phyloP scores from a whole-genome alignment of 2,888 invertebrate species.

The Cylindroiulus punctatus region DNA sequence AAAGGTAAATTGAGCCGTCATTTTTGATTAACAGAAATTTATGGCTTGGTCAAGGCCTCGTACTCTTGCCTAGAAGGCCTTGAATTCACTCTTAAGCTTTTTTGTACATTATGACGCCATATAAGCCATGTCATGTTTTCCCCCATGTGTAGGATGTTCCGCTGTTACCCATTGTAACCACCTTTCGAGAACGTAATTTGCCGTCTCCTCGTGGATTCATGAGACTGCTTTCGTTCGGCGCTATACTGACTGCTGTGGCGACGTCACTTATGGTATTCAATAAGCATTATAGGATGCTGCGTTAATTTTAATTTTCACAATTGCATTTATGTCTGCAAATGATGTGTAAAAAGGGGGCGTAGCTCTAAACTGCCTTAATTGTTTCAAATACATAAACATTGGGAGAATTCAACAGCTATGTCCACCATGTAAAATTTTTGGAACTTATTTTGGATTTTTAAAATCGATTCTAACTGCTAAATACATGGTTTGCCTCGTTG shows the following conservation, averaged over 20 bases:
- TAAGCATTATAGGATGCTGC: neutral
- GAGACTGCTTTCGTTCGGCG: neutral
- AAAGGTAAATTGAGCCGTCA: constrained; percentile 56
- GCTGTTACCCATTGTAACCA: constrained; percentile 44
- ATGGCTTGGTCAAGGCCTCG: neutral
- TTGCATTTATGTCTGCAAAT: neutral
- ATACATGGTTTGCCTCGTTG: no score
- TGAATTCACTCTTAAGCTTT: neutral
- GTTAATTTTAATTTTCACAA: neutral
- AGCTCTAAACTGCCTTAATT: neutral
- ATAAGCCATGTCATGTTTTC: neutral
- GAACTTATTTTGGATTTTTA: no score
- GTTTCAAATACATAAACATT: no score
- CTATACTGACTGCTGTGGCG: neutral
- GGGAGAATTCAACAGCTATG: no score
- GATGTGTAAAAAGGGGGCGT: neutral
- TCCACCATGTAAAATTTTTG: no score
- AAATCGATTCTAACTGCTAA: no score
- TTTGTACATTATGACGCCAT: neutral
- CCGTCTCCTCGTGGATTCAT: constrained; percentile 54
- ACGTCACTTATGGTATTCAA: neutral
- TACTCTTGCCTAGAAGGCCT: neutral
- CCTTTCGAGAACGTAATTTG: constrained; percentile 46
- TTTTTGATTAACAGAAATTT: neutral
- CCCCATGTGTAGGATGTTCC: constrained; percentile 55